Evolutionary conservation across 2,797 vertebrate genomes (phyloP), one percentile per base, ranked within the genome.

Genomic region (Myotis myotis): DNA sequence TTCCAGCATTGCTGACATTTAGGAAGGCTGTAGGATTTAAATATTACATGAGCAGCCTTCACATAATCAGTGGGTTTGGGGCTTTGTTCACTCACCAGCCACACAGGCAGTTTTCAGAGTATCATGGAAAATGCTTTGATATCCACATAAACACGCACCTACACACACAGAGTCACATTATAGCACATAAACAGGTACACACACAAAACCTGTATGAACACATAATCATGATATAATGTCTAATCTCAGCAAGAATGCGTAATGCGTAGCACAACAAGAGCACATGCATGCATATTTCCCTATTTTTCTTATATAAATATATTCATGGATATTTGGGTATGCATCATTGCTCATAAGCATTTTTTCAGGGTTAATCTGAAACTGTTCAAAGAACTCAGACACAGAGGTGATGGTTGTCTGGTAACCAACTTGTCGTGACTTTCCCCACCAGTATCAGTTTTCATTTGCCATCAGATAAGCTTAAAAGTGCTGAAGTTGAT

Each of bases 401-500:
- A 82, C 30, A 89, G 68, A 74, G 71, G 71, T 7, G 66, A 51
- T 28, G 2, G 12, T 0, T 95, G 75, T 76, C 79, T 90, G 62
- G 44, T 33, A 41, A 96, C 76, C 2, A 30, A 57, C 0, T 0
- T 95, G 75, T 85, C 47, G 23, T 60, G 55, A 28, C 64, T 28
- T 66, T 96, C 84, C 12, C 13, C 53, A n/a, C 36, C 12, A 30
- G 55, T 53, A 94, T 95, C 53, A 28, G 10, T 1, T 89, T 95
- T 88, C 53, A 62, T 57, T 53, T 91, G 85, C 94, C 75, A 53
- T 76, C 90, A 96, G 91, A 68, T 84, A 97, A 95, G 81, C 57
- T 83, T 30, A 0, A 47, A 75, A 91, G 75, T 64, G 76, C 66
- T n/a, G 49, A 38, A 64, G 57, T 80, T 81, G 95, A 76, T 75